phyloP scores from a whole-genome alignment of 2,888 invertebrate species.

The Mythimna ferrago region DNA sequence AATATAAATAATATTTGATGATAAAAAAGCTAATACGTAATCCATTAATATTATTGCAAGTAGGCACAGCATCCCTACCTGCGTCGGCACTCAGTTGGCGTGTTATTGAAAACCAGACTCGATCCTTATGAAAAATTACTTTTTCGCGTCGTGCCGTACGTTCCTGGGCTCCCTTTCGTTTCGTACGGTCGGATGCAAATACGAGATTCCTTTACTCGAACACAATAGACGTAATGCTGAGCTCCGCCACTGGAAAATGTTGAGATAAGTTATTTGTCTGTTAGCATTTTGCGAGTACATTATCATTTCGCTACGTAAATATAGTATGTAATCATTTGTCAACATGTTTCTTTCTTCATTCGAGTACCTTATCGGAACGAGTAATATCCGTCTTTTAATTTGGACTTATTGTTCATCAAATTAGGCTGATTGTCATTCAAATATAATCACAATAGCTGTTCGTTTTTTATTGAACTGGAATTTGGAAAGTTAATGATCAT shows the following conservation, averaged over 20 bases:
- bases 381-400: constrained; percentile 42
- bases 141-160: constrained; percentile 78
- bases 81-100: constrained; percentile 74
- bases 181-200: constrained; percentile 83
- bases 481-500: neutral
- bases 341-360: constrained; percentile 62
- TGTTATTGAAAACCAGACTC: constrained; percentile 81
- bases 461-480: neutral
- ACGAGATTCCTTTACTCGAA: constrained; percentile 84
- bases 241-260: constrained; percentile 82
- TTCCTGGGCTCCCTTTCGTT: constrained; percentile 74
- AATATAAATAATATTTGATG: constrained; percentile 32
- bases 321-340: constrained; percentile 67
- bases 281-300: constrained; percentile 75
- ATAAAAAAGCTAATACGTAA: constrained; percentile 57
- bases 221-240: constrained; percentile 83
- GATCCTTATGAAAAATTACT: constrained; percentile 84
- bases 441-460: neutral
- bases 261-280: constrained; percentile 85
- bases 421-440: constrained; percentile 33
- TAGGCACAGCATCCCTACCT: constrained; percentile 62
- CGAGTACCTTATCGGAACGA: constrained; percentile 40
- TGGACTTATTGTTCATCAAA: constrained; percentile 46
- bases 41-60: constrained; percentile 65
- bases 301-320: constrained; percentile 68